Evolutionary conservation across 2,113 vertebrate genomes (phyloP).

Genomic region (Tretioscincus oriximinensis): DNA sequence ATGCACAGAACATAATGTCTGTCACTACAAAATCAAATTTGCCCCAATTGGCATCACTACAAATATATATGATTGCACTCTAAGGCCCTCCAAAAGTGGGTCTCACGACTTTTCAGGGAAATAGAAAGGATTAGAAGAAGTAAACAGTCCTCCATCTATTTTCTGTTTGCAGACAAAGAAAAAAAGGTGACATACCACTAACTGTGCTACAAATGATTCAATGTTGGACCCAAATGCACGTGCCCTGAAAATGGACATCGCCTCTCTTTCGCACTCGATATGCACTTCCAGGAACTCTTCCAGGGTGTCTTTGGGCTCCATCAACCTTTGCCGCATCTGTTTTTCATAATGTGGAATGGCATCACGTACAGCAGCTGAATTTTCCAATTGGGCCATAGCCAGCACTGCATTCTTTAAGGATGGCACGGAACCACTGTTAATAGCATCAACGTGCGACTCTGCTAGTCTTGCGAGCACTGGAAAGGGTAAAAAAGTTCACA

Average conservation of each 20-base stretch:
- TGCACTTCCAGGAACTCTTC: conserved; percentile 57
- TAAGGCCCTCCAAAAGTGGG: no score
- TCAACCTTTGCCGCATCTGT: conserved; percentile 49
- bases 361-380: conserved; percentile 53
- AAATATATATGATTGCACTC: no score
- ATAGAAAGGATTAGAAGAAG: background rate
- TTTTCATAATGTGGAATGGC: conserved; percentile 54
- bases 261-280: conserved; percentile 20
- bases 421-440: conserved; percentile 57
- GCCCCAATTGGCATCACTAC: no score
- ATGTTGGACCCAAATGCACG: conserved; percentile 54
- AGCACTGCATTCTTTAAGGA: conserved; percentile 60
- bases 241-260: conserved; percentile 50
- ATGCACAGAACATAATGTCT: no score
- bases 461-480: conserved; percentile 62
- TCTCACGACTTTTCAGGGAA: background rate
- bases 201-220: conserved; percentile 24
- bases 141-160: background rate
- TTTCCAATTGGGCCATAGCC: conserved; percentile 56
- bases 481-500: background rate
- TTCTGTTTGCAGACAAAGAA: background rate
- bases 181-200: conserved; percentile 38
- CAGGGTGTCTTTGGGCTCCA: conserved; percentile 44
- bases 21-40: no score
- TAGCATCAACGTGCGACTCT: conserved; percentile 55